Evolutionary conservation across 2,797 vertebrate species (phyloP), one percentile per base, ranked within the genome.

Genomic region (Sebastolobus altivelis): DNA sequence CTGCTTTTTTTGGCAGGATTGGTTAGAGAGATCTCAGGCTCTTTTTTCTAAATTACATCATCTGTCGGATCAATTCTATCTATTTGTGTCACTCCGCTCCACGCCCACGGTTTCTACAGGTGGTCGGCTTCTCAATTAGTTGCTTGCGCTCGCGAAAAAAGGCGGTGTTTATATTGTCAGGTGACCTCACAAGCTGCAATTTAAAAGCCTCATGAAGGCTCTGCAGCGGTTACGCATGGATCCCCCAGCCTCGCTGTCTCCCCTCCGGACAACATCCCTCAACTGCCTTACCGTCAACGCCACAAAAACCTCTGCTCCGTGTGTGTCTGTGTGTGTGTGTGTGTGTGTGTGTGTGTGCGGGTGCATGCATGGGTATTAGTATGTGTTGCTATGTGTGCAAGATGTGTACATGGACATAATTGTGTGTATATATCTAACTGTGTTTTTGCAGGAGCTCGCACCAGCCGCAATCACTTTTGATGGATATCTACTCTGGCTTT

Each of bases 401-500:
- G 76, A 38, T 86, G 79, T 88, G 81, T 84, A 56, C 72, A 40
- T 77, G 68, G 69, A 72, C 67, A 79, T 88, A 87, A 84, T 76
- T 88, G 79, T 90, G 86, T 89, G 89, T 85, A 68, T 89, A 80
- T 88, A 84, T 86, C 74, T 80, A 72, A 80, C 77, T 84, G 85
- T 91, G 91, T 92, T 91, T 92, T 91, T 85, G 80, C 84, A 91
- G 89, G 84, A 91, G 81, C 83, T 85, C 8, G 18, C 79, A 78
- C 88, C 71, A 79, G 88, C 89, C 90, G 67, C 89, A 92, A 91
- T 93, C 92, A 93, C 87, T 87, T 90, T 93, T 95, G 94, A 94
- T 92, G 94, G 86, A 94, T 93, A 94, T 94, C 93, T 93, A 93
- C 90, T 92, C 71, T 91, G 92, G 92, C 93, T 94, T 91, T 86